Percentiles rank a stretch among this genome's conserved stretches.
Conservation (phyloP, 53 echinoderm and acorn worm species). For the Mesocentrotus franciscanus region DNA sequence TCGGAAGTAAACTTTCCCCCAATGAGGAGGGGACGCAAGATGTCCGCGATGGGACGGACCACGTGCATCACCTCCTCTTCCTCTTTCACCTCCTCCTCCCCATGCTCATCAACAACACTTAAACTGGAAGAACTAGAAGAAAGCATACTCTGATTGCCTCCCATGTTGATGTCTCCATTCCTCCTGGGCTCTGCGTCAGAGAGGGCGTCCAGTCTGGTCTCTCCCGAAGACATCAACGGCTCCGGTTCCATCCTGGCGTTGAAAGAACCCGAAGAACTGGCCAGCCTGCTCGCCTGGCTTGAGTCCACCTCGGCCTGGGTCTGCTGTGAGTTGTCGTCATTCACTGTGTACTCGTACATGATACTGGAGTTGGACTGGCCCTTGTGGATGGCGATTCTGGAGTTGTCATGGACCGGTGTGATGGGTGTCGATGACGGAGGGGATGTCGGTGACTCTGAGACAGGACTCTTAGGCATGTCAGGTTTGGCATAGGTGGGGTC, state of each 20-base stretch:
- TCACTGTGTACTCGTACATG: constrained; percentile 96
- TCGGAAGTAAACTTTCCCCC: constrained; percentile 62
- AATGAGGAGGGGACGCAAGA: constrained; percentile 65
- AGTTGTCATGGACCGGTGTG: constrained; percentile 95
- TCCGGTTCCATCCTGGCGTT: constrained; percentile 63
- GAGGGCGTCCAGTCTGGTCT: constrained; percentile 63
- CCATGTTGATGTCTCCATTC: constrained; percentile 69
- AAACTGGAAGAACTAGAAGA: constrained; percentile 73
- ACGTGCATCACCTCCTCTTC: constrained; percentile 48
- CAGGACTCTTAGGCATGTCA: constrained; percentile 65
- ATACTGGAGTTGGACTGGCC: constrained; percentile 95
- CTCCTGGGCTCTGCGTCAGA: constrained; percentile 43
- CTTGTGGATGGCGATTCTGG: constrained; percentile 93
- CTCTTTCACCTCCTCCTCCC: constrained; percentile 45
- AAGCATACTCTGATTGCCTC: constrained; percentile 90
- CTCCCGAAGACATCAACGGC: background rate
- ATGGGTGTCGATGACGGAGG: constrained; percentile 94
- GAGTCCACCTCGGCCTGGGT: constrained; percentile 67
- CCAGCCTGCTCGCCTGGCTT: constrained; percentile 67
- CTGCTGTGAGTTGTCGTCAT: constrained; percentile 79
- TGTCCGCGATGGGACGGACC: constrained; percentile 61
- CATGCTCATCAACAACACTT: constrained; percentile 66
- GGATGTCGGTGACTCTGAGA: constrained; percentile 83
- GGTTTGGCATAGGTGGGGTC: constrained; percentile 70
- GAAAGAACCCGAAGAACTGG: constrained; percentile 48